A percentile compares a stretch with the other conserved stretches of the same genome.
These are phyloP conservation scores for Agelastica alni DNA, from an alignment of 2,888 invertebrate genomes.

Conservation along the genomic window DNA sequence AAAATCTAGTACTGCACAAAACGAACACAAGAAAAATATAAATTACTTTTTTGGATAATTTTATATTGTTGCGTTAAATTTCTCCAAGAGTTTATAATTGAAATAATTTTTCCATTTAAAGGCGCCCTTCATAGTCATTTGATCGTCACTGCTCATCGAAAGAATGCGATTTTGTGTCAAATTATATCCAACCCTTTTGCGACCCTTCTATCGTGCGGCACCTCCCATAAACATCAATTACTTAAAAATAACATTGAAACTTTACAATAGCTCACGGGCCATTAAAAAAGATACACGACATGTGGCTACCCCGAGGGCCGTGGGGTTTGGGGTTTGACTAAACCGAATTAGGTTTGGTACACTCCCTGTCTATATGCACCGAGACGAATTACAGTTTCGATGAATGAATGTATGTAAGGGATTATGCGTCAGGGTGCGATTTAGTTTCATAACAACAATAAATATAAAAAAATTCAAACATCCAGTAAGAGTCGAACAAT, in stretches of 20 bases:
- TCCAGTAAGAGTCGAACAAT: too few relatives aligned
- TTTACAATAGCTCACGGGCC: slow-evolving; percentile 36
- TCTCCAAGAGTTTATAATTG: too few relatives aligned
- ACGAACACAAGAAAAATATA: too few relatives aligned
- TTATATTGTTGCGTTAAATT: too few relatives aligned
- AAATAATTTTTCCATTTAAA: too few relatives aligned
- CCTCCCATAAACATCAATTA: slow-evolving; percentile 32
- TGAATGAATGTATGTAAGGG: not conserved
- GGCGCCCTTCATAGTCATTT: not conserved
- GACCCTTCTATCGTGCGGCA: slow-evolving; percentile 7
- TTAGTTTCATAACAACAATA: too few relatives aligned
- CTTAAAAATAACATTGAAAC: slow-evolving; percentile 33
- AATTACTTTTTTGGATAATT: too few relatives aligned
- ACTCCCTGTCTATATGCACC: slow-evolving; percentile 19
- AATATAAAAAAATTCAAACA: too few relatives aligned
- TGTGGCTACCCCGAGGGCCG: slow-evolving; percentile 33
- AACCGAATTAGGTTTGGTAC: slow-evolving; percentile 34
- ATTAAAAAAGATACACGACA: slow-evolving; percentile 39
- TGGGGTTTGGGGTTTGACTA: slow-evolving; percentile 27
- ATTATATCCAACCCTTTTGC: slow-evolving; percentile 20
- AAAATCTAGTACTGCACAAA: too few relatives aligned
- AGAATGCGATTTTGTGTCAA: slow-evolving; percentile 17
- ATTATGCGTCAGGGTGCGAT: not conserved
- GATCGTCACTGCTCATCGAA: not conserved
- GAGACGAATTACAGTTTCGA: slow-evolving; percentile 1